A percentile compares a stretch with the other conserved stretches of the same genome.
phyloP scores from a whole-genome alignment of 1,140 invertebrate species.

The Nasonia giraulti region DNA sequence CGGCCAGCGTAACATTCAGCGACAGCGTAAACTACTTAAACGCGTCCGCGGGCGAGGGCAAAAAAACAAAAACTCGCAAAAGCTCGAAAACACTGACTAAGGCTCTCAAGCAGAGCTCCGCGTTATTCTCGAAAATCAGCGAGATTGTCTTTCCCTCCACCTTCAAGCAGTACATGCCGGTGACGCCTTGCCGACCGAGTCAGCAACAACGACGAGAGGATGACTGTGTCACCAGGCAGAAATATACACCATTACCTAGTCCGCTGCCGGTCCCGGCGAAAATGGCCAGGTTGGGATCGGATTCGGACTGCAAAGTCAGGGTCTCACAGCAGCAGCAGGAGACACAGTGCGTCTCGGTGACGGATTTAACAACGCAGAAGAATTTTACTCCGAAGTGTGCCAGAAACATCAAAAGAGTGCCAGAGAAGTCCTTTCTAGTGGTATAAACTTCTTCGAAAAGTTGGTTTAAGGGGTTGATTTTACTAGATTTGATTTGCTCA shows the following conservation, averaged over 20 bases:
- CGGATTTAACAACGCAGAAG: constrained; percentile 5
- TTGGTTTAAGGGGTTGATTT: constrained; percentile 30
- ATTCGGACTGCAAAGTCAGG: not conserved
- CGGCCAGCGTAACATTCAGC: not conserved
- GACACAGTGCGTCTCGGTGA: not conserved
- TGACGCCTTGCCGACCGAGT: constrained; percentile 50
- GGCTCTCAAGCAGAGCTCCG: constrained; percentile 56
- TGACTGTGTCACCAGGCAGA: constrained; percentile 55
- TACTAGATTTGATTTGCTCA: constrained; percentile 1
- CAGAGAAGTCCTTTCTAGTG: constrained; percentile 61
- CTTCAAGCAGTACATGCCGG: constrained; percentile 60
- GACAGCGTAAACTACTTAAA: not conserved
- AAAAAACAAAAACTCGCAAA: constrained; percentile 47
- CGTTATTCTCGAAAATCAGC: constrained; percentile 62
- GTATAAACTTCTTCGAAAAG: constrained; percentile 59
- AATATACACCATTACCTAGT: constrained; percentile 63
- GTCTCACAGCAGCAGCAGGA: not conserved
- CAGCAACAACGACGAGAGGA: constrained; percentile 31
- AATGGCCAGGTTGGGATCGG: constrained; percentile 56
- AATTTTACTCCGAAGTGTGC: not conserved
- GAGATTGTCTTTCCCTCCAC: constrained; percentile 62
- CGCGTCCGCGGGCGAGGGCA: not conserved
- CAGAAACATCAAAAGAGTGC: constrained; percentile 46
- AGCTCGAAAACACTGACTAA: constrained; percentile 43
- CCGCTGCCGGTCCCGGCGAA: constrained; percentile 59